Conservation (phyloP, 2,888 invertebrate species). For the Cephus pulcher region DNA sequence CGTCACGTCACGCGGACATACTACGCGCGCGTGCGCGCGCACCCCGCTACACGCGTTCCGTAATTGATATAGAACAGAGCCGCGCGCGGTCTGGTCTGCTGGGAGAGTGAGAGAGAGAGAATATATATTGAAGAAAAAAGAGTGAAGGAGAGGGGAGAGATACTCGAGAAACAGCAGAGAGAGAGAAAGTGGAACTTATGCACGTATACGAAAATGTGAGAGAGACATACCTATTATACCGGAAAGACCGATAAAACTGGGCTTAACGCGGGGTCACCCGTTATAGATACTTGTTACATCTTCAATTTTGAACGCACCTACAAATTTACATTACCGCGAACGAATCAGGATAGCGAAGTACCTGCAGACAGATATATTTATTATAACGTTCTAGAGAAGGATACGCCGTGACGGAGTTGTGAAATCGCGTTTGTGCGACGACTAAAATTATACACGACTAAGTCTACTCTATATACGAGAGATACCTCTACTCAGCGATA, state of each 20-base stretch:
- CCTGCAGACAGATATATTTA: constrained; percentile 62
- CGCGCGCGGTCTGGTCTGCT: not conserved
- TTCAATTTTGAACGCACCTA: too few species aligned
- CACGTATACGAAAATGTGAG: too few species aligned
- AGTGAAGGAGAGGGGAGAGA: too few species aligned
- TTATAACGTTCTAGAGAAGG: constrained; percentile 30
- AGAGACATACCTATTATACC: too few species aligned
- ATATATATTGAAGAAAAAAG: too few species aligned
- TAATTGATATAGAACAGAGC: not conserved
- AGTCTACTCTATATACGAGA: constrained; percentile 29
- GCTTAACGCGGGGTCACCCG: too few species aligned
- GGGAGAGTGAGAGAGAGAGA: constrained; percentile 15
- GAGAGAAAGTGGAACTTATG: constrained; percentile 6
- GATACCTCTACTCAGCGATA: constrained; percentile 27
- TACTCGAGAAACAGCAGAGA: constrained; percentile 15
- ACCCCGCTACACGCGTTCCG: not conserved
- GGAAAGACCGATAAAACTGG: too few species aligned
- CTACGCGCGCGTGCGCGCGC: not conserved
- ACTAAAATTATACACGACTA: constrained; percentile 22
- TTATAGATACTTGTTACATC: too few species aligned
- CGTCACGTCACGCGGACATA: constrained; percentile 8
- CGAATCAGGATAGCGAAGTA: constrained; percentile 60
- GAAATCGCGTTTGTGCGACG: constrained; percentile 24
- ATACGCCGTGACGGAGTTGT: constrained; percentile 32
- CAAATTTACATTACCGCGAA: constrained; percentile 12